Conservation (phyloP, 2,113 vertebrate species). For the Myiozetetes cayanensis region DNA sequence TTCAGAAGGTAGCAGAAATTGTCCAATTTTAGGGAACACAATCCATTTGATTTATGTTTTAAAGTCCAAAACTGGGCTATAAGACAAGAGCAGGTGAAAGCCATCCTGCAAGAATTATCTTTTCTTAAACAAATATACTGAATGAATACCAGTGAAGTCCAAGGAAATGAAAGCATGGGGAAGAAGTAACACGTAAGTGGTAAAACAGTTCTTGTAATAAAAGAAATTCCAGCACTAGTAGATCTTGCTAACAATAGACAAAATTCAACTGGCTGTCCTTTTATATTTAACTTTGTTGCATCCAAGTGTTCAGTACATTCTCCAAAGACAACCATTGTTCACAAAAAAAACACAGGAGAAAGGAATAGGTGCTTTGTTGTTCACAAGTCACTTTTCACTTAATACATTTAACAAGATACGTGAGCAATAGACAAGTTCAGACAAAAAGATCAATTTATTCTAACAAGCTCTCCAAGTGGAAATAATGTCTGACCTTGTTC, state of each 20-base stretch:
- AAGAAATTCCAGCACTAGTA: background rate
- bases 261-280: background rate
- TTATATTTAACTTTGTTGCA: background rate
- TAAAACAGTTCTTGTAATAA: background rate
- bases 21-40: background rate
- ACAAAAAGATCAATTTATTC: background rate
- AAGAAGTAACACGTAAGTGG: background rate
- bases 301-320: background rate
- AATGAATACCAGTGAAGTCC: background rate
- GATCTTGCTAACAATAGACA: background rate
- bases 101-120: background rate
- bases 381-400: background rate
- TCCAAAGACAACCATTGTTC: background rate
- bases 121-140: background rate
- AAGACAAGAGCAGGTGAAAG: background rate
- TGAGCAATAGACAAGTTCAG: background rate
- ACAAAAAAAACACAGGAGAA: background rate
- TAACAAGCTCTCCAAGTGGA: background rate
- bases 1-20: background rate
- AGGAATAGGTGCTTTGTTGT: background rate
- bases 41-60: background rate
- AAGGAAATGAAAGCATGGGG: rapidly evolving
- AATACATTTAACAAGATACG: background rate
- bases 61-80: background rate
- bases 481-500: background rate